These are phyloP conservation scores for Aramus guarauna DNA, from an alignment of 2,113 vertebrate species.

Conservation along the genomic window DNA sequence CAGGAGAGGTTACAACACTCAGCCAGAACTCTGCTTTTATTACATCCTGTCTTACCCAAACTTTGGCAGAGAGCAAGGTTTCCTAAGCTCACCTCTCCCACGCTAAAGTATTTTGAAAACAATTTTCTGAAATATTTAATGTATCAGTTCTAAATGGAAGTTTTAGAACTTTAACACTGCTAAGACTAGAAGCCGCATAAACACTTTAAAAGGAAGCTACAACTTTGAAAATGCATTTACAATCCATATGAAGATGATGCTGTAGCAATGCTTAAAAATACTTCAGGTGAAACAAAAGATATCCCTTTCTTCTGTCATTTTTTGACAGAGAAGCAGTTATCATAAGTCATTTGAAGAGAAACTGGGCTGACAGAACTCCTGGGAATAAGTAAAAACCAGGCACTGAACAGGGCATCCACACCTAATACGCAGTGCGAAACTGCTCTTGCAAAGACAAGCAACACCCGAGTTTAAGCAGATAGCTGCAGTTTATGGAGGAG, in stretches of 20 bases:
- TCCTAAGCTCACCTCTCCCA: slow-evolving; percentile 43
- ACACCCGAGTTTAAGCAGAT: neutral
- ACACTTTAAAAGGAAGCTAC: neutral
- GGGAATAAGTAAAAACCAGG: neutral
- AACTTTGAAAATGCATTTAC: neutral
- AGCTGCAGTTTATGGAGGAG: neutral
- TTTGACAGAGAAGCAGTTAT: neutral
- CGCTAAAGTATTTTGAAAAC: neutral
- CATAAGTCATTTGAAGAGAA: neutral
- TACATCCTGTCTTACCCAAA: neutral
- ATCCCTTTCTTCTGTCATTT: neutral
- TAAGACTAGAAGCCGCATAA: neutral
- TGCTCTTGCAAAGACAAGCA: neutral
- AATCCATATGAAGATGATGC: neutral
- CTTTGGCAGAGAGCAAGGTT: neutral
- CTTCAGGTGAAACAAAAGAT: neutral
- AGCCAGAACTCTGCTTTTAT: slow-evolving; percentile 9
- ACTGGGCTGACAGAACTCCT: neutral
- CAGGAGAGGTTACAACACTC: slow-evolving; percentile 30
- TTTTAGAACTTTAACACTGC: neutral
- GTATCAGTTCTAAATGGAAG: neutral
- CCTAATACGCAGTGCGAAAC: neutral
- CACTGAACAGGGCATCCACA: neutral
- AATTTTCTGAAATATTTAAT: neutral
- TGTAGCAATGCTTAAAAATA: neutral